Evolutionary conservation across 92 coral and sea anemone species (phyloP).

Genomic region (Metridium senile): DNA sequence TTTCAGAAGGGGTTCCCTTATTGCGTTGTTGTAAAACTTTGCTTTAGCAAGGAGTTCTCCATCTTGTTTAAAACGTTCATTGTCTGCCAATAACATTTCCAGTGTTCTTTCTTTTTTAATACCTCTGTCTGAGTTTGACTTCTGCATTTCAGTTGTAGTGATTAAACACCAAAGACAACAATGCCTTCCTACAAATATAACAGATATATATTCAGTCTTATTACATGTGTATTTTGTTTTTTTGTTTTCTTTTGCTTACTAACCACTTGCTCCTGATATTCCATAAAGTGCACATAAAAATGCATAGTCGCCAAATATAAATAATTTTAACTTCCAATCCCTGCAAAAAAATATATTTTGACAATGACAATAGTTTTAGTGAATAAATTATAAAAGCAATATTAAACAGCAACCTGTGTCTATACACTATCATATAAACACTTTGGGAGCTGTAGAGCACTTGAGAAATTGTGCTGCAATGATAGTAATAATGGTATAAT

Average conservation of each 20-base stretch:
- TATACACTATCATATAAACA: not conserved
- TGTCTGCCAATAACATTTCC: not conserved
- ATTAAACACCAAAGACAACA: slow-evolving; percentile 35
- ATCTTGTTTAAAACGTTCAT: not conserved
- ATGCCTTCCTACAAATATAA: slow-evolving; percentile 8
- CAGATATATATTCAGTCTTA: not conserved
- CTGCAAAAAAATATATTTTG: not conserved
- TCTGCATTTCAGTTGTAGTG: slow-evolving; percentile 9
- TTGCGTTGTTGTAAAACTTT: slow-evolving; percentile 2
- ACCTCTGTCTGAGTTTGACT: not conserved
- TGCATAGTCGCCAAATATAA: slow-evolving; percentile 15
- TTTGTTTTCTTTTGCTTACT: not conserved
- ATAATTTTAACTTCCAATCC: not conserved
- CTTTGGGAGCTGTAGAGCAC: not conserved
- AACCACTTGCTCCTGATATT: slow-evolving; percentile 27
- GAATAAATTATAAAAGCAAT: not conserved
- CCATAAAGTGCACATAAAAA: slow-evolving; percentile 12
- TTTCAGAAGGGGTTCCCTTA: slow-evolving; percentile 11
- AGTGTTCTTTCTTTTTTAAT: not conserved
- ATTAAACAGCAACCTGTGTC: not conserved
- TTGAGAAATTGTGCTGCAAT: not conserved
- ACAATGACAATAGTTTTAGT: not conserved
- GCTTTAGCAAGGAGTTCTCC: not conserved
- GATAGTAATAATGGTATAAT: not conserved
- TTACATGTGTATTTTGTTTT: not conserved